Base-by-base conservation (phyloP, 1,140 invertebrate species). In the Drosophila littoralis region DNA sequence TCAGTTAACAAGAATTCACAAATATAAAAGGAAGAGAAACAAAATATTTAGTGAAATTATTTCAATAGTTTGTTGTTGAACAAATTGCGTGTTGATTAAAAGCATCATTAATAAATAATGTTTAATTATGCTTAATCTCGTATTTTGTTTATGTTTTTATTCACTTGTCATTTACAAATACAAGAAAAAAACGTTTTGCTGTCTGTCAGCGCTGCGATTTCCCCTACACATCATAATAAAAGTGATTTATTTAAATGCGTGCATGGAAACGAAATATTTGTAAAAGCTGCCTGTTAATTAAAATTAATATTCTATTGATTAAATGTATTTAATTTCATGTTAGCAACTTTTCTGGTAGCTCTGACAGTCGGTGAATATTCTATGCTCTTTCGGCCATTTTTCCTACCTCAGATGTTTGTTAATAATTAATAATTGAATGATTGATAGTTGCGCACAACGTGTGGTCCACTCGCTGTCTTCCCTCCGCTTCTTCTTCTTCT, bases 231-330 rank as follows among this genome's bases (percentile, higher is more conserved):
- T 71, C 57, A 71, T 61, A 76, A 76, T 77, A 66, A 80, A 72
- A 66, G 69, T 81, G 71, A 83, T 82, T 82, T 74, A 83, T 75
- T 68, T 61, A 77, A 81, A 76, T 46, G 48, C 7, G 10, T 67
- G 40, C 6, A 42, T n/a, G 12, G 0, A n/a, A 75, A 77, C 78
- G 65, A 50, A 69, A 46, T n/a, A 61, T 59, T 35, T 13, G n/a
- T 3, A 32, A 7, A 38, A 64, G 42, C 61, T 13, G 28, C 40
- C 7, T 7, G 60, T 52, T 81, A 81, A 85, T 85, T 81, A 85
- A 81, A 85, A 86, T 85, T 72, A 86, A 85, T 85, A 67, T 78
- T 48, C 46, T 52, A 66, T 69, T 88, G 79, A 85, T 85, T 85
- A 69, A 88, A 76, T 72, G 78, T 63, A 77, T 85, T 81, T 71